Base-by-base conservation (phyloP, 2,888 invertebrate species). In the Dynastes tityus region DNA sequence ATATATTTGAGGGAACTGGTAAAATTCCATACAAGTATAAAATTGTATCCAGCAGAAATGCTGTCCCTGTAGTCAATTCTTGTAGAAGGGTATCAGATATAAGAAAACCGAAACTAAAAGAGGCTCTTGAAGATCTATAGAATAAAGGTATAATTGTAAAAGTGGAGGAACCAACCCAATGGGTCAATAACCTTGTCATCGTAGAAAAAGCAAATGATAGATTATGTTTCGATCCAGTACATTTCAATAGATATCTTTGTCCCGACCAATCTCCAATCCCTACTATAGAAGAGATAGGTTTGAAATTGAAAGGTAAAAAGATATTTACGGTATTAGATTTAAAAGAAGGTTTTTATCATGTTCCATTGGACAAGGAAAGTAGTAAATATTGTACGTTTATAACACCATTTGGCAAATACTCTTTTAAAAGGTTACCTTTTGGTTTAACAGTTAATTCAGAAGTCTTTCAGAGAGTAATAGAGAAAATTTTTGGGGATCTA, bases 401-500 rank as follows among this genome's bases (percentile, higher is more conserved):
- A 22, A 22, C 22, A 22, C 22, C 22, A 11, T 77, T 58, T 61
- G 77, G 77, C 9, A 77, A 77, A 71, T 70, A 70, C 40, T 71
- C 29, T 16, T 78, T 51, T 22, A 73, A 78, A 63, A 78, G 71
- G 45, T 37, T 78, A 32, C 71, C 78, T 55, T 78, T 78, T 64
- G 78, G 63, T 6, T 16, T 78, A 16, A 73, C 27, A 27, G 53
- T 64, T 6, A 73, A 64, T 64, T 73, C 78, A 40, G 49, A 22
- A 22, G 22, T 22, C 1, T 22, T 22, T 22, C 22, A 22, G 22
- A 22, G 22, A 22, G 1, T 22, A 78, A 63, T 63, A 29, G 64
- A 73, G 29, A 78, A 78, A 64, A 73, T 71, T 13, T 78, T 78
- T 73, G 73, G 64, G 16, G 78, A 78, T 16, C 22, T 78, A 71